phyloP scores from a whole-genome alignment of 2,888 invertebrate species.

The Prosopocoilus inquinatus region DNA sequence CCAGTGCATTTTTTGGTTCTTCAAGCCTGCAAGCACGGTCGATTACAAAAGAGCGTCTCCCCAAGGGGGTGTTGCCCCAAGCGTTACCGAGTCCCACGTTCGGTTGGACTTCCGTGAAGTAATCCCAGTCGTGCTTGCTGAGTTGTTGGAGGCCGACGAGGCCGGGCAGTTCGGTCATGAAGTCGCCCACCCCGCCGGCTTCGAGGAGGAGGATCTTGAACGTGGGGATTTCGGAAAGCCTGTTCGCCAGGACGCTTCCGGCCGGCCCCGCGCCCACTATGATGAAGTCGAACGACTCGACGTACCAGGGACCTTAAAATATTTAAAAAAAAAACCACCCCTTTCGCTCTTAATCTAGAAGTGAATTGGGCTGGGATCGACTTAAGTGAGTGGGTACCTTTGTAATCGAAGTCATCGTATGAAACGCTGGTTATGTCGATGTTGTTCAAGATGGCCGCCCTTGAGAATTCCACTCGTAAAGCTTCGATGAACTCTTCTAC shows the following conservation, averaged over 20 bases:
- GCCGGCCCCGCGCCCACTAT: constrained; percentile 69
- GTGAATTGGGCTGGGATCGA: too few species aligned
- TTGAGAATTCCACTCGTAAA: too few species aligned
- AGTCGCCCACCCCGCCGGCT: constrained; percentile 57
- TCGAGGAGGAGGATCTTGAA: constrained; percentile 65
- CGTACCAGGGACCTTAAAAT: too few species aligned
- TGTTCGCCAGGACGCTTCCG: constrained; percentile 67
- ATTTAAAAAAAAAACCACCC: too few species aligned
- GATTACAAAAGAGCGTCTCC: too few species aligned
- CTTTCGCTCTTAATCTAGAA: too few species aligned
- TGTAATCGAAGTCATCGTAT: too few species aligned
- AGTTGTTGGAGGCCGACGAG: constrained; percentile 55
- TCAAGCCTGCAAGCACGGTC: constrained; percentile 28
- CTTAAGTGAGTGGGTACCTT: too few species aligned
- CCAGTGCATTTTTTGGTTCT: constrained; percentile 39
- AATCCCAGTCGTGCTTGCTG: constrained; percentile 60
- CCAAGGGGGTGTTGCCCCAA: too few species aligned
- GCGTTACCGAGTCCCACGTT: constrained; percentile 51
- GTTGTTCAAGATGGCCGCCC: too few species aligned
- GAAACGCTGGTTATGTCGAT: too few species aligned
- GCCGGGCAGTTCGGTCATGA: constrained; percentile 55
- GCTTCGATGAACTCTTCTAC: too few species aligned
- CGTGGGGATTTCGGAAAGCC: constrained; percentile 61
- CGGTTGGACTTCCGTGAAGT: constrained; percentile 56
- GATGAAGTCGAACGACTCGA: constrained; percentile 59